phyloP scores from a whole-genome alignment of 2,888 invertebrate genomes.

The Entomobrya proxima region DNA sequence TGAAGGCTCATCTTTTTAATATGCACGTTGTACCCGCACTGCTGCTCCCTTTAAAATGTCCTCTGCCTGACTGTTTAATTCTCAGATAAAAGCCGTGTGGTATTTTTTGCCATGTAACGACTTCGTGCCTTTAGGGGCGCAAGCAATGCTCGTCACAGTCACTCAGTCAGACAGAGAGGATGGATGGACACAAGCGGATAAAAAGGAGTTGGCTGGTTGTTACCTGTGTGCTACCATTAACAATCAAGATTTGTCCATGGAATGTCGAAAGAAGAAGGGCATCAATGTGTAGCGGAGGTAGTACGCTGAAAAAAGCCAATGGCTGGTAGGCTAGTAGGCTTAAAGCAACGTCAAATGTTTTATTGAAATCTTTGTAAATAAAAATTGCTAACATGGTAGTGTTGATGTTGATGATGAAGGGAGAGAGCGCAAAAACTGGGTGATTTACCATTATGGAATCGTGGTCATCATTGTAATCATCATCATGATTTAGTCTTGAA shows the following conservation, averaged over 20 bases:
- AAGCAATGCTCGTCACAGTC: not conserved
- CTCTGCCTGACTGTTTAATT: not conserved
- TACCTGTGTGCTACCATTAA: slow-evolving; percentile 59
- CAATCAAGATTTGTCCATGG: slow-evolving; percentile 70
- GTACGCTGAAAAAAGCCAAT: slow-evolving; percentile 52
- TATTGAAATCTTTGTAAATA: slow-evolving; percentile 36
- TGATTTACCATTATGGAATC: slow-evolving; percentile 62
- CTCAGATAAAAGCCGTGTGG: too few relatives aligned
- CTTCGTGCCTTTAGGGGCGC: slow-evolving; percentile 14
- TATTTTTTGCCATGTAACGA: not conserved
- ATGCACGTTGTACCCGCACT: not conserved
- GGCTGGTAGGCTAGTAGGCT: slow-evolving; percentile 48
- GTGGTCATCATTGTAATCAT: slow-evolving; percentile 40
- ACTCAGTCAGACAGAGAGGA: slow-evolving; percentile 19
- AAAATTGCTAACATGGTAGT: slow-evolving; percentile 24
- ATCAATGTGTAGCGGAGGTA: slow-evolving; percentile 30
- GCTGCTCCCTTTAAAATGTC: slow-evolving; percentile 28
- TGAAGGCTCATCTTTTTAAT: slow-evolving; percentile 40
- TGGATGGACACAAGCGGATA: slow-evolving; percentile 23
- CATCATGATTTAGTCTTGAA: slow-evolving; percentile 52
- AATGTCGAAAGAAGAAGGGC: slow-evolving; percentile 71
- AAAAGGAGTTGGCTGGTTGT: slow-evolving; percentile 58
- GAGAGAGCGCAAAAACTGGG: slow-evolving; percentile 60
- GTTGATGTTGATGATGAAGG: not conserved
- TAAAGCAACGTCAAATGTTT: slow-evolving; percentile 30